phyloP scores from a whole-genome alignment of 2,797 vertebrate species.

The Cuculus canorus region DNA sequence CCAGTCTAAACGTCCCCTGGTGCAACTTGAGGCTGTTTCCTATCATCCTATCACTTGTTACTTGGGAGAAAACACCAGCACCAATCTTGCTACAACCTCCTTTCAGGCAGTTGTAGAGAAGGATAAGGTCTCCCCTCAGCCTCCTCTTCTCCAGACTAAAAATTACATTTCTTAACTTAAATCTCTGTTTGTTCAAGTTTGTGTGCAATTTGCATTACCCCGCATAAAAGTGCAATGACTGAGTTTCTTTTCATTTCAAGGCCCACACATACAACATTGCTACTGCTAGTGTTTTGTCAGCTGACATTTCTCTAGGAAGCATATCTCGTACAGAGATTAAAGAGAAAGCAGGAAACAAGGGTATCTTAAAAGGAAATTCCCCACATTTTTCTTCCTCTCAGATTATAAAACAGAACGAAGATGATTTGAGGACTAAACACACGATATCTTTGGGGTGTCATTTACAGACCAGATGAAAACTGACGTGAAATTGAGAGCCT shows the following conservation, averaged over 20 bases:
- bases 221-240: not conserved
- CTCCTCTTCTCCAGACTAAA: too few relatives aligned
- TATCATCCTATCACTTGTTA: too few relatives aligned
- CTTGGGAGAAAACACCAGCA: too few relatives aligned
- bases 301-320: slow-evolving; percentile 26
- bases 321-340: not conserved
- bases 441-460: not conserved
- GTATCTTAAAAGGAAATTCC: slow-evolving; percentile 54
- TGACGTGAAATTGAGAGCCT: not conserved
- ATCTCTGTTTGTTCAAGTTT: not conserved
- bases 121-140: too few relatives aligned
- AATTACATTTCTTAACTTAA: not conserved
- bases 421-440: slow-evolving; percentile 24
- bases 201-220: not conserved
- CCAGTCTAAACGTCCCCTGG: too few relatives aligned
- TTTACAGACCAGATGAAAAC: slow-evolving; percentile 4
- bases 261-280: not conserved
- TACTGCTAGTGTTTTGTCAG: not conserved
- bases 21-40: too few relatives aligned
- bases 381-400: not conserved
- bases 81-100: too few relatives aligned
- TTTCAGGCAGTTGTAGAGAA: too few relatives aligned
- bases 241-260: not conserved
- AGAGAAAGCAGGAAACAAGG: slow-evolving; percentile 33
- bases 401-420: not conserved